phyloP scores from a whole-genome alignment of 2,797 vertebrate species.

The Tenualosa ilisha region DNA sequence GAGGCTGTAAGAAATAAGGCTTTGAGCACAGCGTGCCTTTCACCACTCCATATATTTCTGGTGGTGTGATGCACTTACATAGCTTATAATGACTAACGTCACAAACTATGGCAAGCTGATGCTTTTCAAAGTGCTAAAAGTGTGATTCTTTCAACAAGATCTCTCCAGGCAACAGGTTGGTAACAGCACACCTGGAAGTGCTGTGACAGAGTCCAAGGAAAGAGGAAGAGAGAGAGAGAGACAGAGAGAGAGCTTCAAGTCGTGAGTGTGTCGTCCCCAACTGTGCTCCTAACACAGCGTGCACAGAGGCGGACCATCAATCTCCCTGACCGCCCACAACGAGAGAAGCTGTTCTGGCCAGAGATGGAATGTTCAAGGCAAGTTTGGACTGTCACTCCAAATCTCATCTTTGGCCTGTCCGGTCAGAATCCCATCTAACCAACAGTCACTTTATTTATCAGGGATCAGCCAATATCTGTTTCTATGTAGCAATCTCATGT shows the following conservation, averaged over 20 bases:
- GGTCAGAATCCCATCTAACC: too few species aligned
- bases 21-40: neutral
- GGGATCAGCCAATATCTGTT: too few species aligned
- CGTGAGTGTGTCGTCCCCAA: neutral
- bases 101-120: neutral
- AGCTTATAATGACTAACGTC: slow-evolving; percentile 1
- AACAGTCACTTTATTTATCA: too few species aligned
- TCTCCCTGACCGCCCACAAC: slow-evolving; percentile 6
- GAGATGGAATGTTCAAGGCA: neutral
- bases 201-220: neutral
- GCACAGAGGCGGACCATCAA: neutral
- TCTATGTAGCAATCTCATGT: too few species aligned
- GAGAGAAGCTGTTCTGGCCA: neutral
- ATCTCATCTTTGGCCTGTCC: too few species aligned
- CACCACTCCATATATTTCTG: slow-evolving; percentile 19
- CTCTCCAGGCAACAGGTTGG: neutral
- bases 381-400: too few species aligned
- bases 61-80: neutral
- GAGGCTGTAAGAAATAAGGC: neutral
- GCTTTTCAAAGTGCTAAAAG: slow-evolving; percentile 1
- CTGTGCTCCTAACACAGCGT: neutral
- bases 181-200: slow-evolving; percentile 19
- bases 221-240: neutral
- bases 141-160: neutral
- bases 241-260: neutral